Base-by-base conservation (phyloP, 2,888 invertebrate genomes). In the Drosophila affinis region DNA sequence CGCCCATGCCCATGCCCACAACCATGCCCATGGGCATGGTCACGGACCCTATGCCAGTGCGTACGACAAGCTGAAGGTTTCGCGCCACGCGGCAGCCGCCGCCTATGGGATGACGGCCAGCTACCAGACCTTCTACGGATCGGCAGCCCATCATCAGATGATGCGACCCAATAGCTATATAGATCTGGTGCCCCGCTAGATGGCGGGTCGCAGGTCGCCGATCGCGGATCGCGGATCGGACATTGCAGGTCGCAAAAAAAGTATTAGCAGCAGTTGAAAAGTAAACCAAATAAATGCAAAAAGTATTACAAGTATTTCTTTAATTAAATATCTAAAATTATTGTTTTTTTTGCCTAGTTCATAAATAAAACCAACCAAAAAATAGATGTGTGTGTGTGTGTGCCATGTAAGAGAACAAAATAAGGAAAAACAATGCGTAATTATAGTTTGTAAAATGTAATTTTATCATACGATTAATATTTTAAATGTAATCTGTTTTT, bases 11-110 rank as follows among this genome's bases (percentile, higher is more conserved):
- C 64, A 64, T 24, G 24, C 78, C 27, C 64, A 64, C 12, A 18
- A 47, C 0, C 64, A 65, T 1, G 73, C 82, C 62, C 89, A 90
- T 70, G 89, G 90, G 73, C 78, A 77, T 44, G 67, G 82, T 10
- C 86, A 85, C 44, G 77, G 83, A 0, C 44, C 91, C 9, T 82
- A 92, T 75, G 91, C 87, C 51, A 91, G 81, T 79, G 92, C 92
- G 14, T 92, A 92, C 76, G 92, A 92, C 55, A 92, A 92, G 83
- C 90, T 91, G 29, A 92, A 92, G 82, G 88, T 91, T 48, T 56
- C 83, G 70, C 77, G 84, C 0, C 89, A 88, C 47, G 89, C 87
- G 46, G 78, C 88, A 2, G 76, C 80, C 3, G 73, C 88, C 27
- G 90, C 91, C 5, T 92, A 92, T 55, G 81, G 85, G 58, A 87